Evolutionary conservation across 2,797 vertebrate species (phyloP).

Genomic region (Melanotaenia parkinsoni): DNA sequence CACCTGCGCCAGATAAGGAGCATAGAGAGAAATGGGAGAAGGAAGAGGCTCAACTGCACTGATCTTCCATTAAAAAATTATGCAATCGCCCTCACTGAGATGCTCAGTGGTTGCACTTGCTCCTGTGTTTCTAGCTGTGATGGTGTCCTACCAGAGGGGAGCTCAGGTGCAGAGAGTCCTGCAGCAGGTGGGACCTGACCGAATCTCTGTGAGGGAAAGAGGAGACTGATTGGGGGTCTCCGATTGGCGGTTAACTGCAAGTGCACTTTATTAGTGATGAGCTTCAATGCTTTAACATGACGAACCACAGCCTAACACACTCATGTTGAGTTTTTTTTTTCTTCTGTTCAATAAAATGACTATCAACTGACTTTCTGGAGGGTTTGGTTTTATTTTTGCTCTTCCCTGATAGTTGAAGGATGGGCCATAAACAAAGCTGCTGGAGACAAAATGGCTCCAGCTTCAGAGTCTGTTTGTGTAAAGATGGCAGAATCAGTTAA

Average conservation of each 20-base stretch:
- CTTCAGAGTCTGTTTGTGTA: background rate
- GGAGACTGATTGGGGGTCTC: conserved; percentile 21
- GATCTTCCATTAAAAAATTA: conserved; percentile 75
- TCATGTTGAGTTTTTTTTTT: conserved; percentile 65
- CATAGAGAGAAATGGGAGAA: conserved; percentile 18
- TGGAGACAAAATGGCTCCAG: too few species aligned
- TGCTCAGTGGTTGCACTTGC: conserved; percentile 54
- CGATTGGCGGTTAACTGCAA: conserved; percentile 72
- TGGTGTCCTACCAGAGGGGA: conserved; percentile 10
- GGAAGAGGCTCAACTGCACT: conserved; percentile 25
- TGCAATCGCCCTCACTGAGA: conserved; percentile 69
- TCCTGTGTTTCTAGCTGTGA: conserved; percentile 54
- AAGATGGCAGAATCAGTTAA: background rate
- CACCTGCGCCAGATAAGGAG: conserved; percentile 39
- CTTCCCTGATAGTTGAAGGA: background rate
- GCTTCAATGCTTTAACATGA: conserved; percentile 74
- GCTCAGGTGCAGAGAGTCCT: conserved; percentile 34
- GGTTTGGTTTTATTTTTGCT: conserved; percentile 7
- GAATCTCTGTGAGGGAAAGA: conserved; percentile 26
- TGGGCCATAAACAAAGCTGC: background rate
- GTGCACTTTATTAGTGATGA: conserved; percentile 84
- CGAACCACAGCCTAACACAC: conserved; percentile 69
- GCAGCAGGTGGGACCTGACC: conserved; percentile 34
- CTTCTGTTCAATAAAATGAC: conserved; percentile 78
- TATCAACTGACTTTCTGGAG: conserved; percentile 37